Base-by-base conservation (phyloP, 2,797 vertebrate genomes). In the Ctenopoma kingsleyae region DNA sequence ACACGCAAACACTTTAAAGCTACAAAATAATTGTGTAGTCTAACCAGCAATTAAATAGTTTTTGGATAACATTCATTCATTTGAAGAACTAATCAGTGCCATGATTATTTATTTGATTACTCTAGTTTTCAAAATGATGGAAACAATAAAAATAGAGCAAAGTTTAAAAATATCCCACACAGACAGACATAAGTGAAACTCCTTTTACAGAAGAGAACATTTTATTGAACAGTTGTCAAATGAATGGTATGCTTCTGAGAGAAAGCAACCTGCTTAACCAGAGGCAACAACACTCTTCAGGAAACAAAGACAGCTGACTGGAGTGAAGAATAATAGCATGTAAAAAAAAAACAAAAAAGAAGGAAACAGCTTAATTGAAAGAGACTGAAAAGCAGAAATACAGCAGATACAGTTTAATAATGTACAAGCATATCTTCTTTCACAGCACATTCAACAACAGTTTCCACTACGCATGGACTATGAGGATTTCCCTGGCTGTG, bases 181-280 rank as follows among this genome's bases (percentile, higher is more conserved):
- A 51, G 8, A 15, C 20, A 66, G 7, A 80, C 63, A 60, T 23
- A 56, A 48, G 5, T 47, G 51, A 53, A 16, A 49, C 12, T 50
- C n/a, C 68, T 82, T 76, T 48, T 84, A 89, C 84, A 89, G 80
- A 83, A 88, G 69, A 90, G 62, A 73, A 81, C 75, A 80, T 73
- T 91, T 91, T 91, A 90, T 90, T 92, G 68, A 91, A 87, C 81
- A 80, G 67, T 65, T 64, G 63, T 89, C 70, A 80, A 84, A 82
- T 72, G 67, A 86, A 84, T 79, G 27, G 58, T 76, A 52, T 73
- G 71, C 35, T 54, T 70, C 67, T 59, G 72, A 67, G 71, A 67
- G 65, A 67, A 54, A 63, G 64, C 66, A 8, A 56, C 58, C 78
- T 57, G 69, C 67, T 74, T 43, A 46, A 71, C 69, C 67, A 74